Evolutionary conservation across 2,113 vertebrate genomes (phyloP).

Genomic region (Misgurnus mizolepis): DNA sequence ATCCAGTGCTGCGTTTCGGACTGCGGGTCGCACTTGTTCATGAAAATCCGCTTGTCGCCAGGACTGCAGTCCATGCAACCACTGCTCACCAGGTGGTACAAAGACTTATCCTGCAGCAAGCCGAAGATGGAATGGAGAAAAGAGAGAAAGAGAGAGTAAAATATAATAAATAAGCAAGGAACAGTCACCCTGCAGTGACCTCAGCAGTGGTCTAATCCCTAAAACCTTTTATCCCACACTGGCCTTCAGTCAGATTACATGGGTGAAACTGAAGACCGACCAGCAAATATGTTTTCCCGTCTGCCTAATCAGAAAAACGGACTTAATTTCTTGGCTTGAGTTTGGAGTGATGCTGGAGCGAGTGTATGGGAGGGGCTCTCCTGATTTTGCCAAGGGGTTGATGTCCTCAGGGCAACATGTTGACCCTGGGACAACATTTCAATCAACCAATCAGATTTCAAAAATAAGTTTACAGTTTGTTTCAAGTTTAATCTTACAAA

Average conservation of each 20-base stretch:
- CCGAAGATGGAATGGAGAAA: background rate
- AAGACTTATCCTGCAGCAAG: conserved; percentile 81
- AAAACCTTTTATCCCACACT: conserved; percentile 35
- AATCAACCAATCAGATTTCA: no score
- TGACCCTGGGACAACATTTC: no score
- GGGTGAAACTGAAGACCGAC: background rate
- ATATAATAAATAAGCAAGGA: conserved; percentile 32
- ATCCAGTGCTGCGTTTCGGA: conserved; percentile 89
- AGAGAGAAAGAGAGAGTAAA: conserved; percentile 25
- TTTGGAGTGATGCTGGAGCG: background rate
- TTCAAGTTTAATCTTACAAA: no score
- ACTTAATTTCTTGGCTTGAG: conserved; percentile 33
- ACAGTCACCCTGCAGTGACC: background rate
- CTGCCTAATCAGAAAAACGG: conserved; percentile 35
- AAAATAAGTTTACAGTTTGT: no score
- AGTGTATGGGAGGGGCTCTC: background rate
- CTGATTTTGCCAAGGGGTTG: no score
- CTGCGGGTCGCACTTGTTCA: conserved; percentile 87
- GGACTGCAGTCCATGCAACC: conserved; percentile 88
- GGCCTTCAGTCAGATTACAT: conserved; percentile 45
- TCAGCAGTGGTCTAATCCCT: conserved; percentile 39
- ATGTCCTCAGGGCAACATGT: no score
- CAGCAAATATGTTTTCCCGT: background rate
- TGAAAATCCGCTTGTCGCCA: conserved; percentile 89
- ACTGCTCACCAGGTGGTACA: conserved; percentile 86